Percentiles rank a stretch among this genome's conserved stretches.
These are phyloP conservation scores for Salarias fasciatus DNA, from an alignment of 2,797 vertebrate genomes.

Conservation along the genomic window DNA sequence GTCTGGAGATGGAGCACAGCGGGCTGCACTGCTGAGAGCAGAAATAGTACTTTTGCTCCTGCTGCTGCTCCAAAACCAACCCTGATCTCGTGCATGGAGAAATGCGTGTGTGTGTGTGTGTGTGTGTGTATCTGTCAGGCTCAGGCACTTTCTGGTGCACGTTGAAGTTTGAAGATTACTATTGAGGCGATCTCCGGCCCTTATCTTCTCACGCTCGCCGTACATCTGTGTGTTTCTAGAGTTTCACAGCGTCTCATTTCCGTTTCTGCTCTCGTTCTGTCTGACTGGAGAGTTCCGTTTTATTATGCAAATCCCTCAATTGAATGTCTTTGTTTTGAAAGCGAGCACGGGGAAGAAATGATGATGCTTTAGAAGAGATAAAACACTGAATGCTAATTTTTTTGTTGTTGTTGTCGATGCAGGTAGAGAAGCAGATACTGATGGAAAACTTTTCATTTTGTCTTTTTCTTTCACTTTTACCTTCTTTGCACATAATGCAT, in stretches of 20 bases:
- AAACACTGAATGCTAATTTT: constrained; percentile 57
- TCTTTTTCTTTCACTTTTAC: constrained; percentile 27
- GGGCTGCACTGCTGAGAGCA: constrained; percentile 34
- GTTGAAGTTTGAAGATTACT: constrained; percentile 1
- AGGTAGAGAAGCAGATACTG: constrained; percentile 45
- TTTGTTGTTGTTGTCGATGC: too few species aligned
- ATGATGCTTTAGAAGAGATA: constrained; percentile 53
- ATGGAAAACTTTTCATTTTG: constrained; percentile 29
- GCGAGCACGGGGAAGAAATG: constrained; percentile 19
- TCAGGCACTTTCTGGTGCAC: background rate
- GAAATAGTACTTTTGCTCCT: constrained; percentile 59
- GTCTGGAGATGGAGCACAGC: constrained; percentile 53
- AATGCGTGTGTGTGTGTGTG: background rate
- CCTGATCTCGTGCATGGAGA: constrained; percentile 4
- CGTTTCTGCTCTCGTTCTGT: constrained; percentile 8
- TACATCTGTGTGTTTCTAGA: background rate
- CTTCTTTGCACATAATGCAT: background rate
- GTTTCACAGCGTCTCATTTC: constrained; percentile 3
- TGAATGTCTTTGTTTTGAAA: constrained; percentile 49
- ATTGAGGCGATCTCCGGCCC: background rate
- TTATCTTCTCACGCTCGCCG: background rate
- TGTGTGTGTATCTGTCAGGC: background rate
- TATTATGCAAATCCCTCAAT: constrained; percentile 59
- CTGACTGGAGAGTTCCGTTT: constrained; percentile 31
- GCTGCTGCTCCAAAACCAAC: constrained; percentile 44